phyloP scores from a whole-genome alignment of 2,113 vertebrate genomes.

The Leptodactylus fuscus region DNA sequence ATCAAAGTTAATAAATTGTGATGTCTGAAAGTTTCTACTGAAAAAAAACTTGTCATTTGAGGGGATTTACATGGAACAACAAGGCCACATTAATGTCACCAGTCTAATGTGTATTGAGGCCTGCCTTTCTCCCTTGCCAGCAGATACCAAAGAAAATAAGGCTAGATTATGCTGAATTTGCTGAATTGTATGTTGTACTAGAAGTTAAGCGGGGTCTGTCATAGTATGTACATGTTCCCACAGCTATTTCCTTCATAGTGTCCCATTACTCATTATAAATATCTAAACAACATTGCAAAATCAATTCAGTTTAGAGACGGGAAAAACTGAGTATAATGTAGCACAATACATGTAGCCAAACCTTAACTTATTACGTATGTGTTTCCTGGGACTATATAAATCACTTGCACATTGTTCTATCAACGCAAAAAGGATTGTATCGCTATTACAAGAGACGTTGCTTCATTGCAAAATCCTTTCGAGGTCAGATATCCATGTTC shows the following conservation, averaged over 20 bases:
- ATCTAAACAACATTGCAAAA: neutral
- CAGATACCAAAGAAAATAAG: neutral
- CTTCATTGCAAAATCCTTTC: neutral
- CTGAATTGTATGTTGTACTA: too few species aligned
- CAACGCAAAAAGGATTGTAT: neutral
- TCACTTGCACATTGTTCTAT: neutral
- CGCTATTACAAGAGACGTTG: neutral
- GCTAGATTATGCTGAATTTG: too few species aligned
- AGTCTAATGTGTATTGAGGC: too few species aligned
- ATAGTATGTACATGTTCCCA: neutral
- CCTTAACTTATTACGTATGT: neutral
- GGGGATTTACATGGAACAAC: too few species aligned
- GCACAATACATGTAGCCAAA: neutral
- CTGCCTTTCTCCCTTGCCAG: rapidly evolving
- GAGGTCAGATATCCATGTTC: neutral
- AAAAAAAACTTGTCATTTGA: too few species aligned
- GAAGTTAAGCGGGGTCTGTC: too few species aligned
- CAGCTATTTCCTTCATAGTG: neutral
- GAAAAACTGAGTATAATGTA: neutral
- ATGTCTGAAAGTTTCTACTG: too few species aligned
- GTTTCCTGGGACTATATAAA: neutral
- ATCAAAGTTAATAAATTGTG: too few species aligned
- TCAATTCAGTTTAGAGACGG: neutral
- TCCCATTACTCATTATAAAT: neutral
- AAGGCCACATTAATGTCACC: too few species aligned